A percentile compares a stretch with the other conserved stretches of the same genome.
These are phyloP conservation scores for Phoebastria nigripes DNA, from an alignment of 2,797 vertebrate genomes.

Conservation along the genomic window DNA sequence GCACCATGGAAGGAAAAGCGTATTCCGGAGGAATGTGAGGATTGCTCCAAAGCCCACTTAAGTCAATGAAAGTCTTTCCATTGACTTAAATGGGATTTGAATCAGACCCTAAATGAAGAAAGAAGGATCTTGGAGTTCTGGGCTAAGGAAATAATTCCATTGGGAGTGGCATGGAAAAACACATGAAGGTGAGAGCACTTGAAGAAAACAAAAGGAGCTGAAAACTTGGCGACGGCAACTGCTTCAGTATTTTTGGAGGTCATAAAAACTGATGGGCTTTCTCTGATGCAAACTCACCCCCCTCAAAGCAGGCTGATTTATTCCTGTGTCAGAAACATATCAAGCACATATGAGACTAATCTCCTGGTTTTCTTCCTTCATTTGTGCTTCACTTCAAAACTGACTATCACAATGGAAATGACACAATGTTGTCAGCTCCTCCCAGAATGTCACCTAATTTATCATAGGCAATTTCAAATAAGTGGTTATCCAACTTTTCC, in stretches of 20 bases:
- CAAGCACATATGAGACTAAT: not conserved
- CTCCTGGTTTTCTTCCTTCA: not conserved
- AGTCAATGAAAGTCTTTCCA: slow-evolving; percentile 29
- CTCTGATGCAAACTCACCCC: not conserved
- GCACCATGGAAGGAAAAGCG: not conserved
- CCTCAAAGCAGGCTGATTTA: not conserved
- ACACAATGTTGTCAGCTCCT: slow-evolving; percentile 5
- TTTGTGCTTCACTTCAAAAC: not conserved
- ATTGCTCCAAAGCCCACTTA: slow-evolving; percentile 25
- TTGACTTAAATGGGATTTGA: slow-evolving; percentile 17
- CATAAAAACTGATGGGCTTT: not conserved
- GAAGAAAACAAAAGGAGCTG: slow-evolving; percentile 26
- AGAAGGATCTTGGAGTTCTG: not conserved
- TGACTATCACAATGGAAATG: slow-evolving; percentile 52
- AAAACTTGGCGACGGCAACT: not conserved
- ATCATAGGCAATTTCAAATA: slow-evolving; percentile 36
- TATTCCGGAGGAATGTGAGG: not conserved
- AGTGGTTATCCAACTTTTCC: slow-evolving; percentile 34
- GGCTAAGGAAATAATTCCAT: not conserved
- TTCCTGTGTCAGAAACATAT: not conserved
- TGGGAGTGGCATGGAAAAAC: slow-evolving; percentile 42
- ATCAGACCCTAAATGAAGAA: slow-evolving; percentile 17
- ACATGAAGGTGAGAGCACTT: slow-evolving; percentile 6
- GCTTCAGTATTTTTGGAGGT: not conserved
- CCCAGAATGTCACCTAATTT: slow-evolving; percentile 46